Evolutionary conservation across 2,797 vertebrate genomes (phyloP).

Genomic region (Lepidocolaptes lacrymiger): DNA sequence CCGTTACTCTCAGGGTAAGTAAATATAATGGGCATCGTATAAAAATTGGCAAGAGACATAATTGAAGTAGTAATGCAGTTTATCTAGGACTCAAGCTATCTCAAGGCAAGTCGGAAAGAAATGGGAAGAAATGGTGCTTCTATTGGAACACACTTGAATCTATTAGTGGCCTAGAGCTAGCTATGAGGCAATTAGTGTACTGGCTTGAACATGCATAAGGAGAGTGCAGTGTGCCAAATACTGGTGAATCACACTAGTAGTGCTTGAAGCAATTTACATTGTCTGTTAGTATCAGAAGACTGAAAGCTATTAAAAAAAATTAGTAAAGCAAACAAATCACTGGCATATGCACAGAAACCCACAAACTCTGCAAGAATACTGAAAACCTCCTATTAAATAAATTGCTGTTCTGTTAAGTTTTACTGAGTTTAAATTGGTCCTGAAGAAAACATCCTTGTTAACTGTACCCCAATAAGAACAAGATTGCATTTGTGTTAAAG

Average conservation of each 20-base stretch:
- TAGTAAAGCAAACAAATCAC: neutral
- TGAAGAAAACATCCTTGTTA: neutral
- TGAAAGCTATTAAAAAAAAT: neutral
- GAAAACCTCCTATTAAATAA: neutral
- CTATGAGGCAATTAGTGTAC: neutral
- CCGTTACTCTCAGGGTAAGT: neutral
- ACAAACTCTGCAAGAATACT: neutral
- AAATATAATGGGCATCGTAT: neutral
- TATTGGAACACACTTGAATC: neutral
- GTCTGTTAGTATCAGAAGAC: neutral
- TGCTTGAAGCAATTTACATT: slow-evolving; percentile 2
- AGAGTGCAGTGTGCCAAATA: neutral
- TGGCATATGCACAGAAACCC: neutral
- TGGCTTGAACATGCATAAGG: neutral
- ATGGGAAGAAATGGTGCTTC: neutral
- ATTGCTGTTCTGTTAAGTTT: neutral
- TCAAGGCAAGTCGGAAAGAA: neutral
- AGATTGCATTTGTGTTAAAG: neutral
- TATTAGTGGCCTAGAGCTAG: neutral
- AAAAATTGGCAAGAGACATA: neutral
- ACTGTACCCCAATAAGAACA: neutral
- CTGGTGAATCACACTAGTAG: neutral
- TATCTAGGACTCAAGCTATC: neutral
- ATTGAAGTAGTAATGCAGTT: neutral
- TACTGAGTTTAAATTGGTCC: slow-evolving; percentile 1